Evolutionary conservation across 35 echinoderm and acorn worm species (phyloP).

Genomic region (Lytechinus pictus): DNA sequence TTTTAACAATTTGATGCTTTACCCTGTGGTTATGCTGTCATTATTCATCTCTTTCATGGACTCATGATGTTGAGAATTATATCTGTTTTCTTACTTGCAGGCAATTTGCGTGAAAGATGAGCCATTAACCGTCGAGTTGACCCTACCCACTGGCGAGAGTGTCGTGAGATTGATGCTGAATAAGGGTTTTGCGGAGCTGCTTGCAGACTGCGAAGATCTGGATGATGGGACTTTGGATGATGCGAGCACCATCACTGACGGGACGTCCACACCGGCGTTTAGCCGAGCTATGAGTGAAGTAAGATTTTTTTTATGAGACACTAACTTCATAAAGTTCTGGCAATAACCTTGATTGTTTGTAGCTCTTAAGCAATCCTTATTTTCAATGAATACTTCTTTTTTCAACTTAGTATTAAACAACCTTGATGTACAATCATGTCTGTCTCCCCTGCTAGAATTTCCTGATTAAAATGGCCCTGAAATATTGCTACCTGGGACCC

Average conservation of each 20-base stretch:
- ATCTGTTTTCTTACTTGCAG: slow-evolving; percentile 17
- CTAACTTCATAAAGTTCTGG: too few species aligned
- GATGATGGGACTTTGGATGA: slow-evolving; percentile 8
- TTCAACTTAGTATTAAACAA: too few species aligned
- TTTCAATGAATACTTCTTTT: too few species aligned
- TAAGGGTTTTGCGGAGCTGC: background rate
- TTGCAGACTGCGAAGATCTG: slow-evolving; percentile 17
- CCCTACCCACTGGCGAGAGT: slow-evolving; percentile 44
- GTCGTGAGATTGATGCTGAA: slow-evolving; percentile 35
- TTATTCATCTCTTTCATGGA: background rate
- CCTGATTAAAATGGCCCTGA: background rate
- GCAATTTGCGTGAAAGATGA: slow-evolving; percentile 53
- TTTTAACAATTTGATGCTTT: background rate
- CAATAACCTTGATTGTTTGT: too few species aligned
- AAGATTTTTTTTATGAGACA: background rate
- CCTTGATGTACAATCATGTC: background rate
- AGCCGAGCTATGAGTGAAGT: slow-evolving; percentile 24
- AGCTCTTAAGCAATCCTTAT: too few species aligned
- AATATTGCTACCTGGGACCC: background rate
- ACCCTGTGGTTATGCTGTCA: background rate
- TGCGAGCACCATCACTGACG: slow-evolving; percentile 44
- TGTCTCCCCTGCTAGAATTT: background rate
- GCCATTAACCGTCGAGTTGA: slow-evolving; percentile 63
- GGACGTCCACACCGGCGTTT: slow-evolving; percentile 32
- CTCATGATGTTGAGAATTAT: background rate